Conservation (phyloP, 2,797 vertebrate species). For the Notamacropus eugenii region DNA sequence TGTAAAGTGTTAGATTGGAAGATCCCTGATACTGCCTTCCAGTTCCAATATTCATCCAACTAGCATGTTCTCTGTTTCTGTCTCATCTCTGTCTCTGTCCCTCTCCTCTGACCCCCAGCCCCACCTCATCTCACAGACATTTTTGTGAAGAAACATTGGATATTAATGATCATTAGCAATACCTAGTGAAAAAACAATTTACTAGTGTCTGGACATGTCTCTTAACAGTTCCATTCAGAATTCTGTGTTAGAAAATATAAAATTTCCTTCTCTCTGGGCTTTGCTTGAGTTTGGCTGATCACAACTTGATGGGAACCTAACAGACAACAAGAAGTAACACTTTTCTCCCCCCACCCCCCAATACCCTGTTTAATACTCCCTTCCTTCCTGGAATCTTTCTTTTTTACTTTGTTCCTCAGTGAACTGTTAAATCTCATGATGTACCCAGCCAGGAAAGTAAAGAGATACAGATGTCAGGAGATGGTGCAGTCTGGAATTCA, state of each 20-base stretch:
- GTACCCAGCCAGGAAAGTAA: not conserved
- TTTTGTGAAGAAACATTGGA: not conserved
- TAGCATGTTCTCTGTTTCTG: not conserved
- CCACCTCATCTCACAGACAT: not conserved
- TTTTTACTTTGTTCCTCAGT: constrained; percentile 29
- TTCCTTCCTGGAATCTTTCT: constrained; percentile 24
- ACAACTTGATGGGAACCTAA: constrained; percentile 19
- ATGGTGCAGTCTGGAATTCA: not conserved
- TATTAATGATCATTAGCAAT: not conserved
- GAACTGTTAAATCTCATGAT: not conserved
- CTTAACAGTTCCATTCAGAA: constrained; percentile 22
- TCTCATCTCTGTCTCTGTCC: not conserved
- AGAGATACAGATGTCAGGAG: not conserved
- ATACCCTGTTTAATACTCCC: not conserved
- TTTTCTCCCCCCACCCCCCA: not conserved
- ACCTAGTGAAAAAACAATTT: not conserved
- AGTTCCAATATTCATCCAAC: not conserved
- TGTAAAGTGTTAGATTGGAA: not conserved
- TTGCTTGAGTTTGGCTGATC: constrained; percentile 34
- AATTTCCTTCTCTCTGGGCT: not conserved
- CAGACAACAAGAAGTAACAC: constrained; percentile 6
- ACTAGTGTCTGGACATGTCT: not conserved
- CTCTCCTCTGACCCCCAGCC: not conserved
- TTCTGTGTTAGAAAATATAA: constrained; percentile 12
- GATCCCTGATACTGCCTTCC: not conserved